Base-by-base conservation (phyloP, 35 echinoderm and acorn worm species). In the Apostichopus californicus region DNA sequence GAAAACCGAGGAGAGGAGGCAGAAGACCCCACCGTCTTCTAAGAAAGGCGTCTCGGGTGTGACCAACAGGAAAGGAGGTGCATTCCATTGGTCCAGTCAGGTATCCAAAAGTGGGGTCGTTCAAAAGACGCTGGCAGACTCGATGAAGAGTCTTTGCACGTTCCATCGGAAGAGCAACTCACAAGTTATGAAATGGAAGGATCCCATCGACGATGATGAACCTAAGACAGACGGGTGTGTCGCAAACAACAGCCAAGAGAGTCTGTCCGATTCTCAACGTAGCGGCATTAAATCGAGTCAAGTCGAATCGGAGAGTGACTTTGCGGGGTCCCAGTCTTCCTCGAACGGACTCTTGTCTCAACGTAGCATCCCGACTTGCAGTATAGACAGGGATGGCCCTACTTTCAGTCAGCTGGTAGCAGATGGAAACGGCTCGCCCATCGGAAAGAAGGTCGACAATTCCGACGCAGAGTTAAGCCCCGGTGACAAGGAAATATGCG, bases 381-480 rank as follows among this genome's bases (percentile, higher is more conserved):
- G 86, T n/a, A 63, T 89, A 7, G 86, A 89, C 86, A 68, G 46
- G 63, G 86, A 89, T 89, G 86, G 86, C 34, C 86, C 86, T 9
- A 89, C 61, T 2, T 89, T 89, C 24, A 89, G 86, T 21, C 86
- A 89, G 17, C 28, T 89, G 4, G 57, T 68, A 18, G 52, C 9
- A 22, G 12, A 73, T 68, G 61, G 26, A 6, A 7, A 66, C 5
- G 64, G 0, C 12, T 65, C 28, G 21, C 25, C 86, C 1, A 1
- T 8, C 34, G 14, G 4, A 5, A 46, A 18, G 4, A 72, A 28
- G n/a, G 2, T 65, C 54, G 5, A 73, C 21, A 46, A 89, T 60
- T 55, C 63, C 52, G 46, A 26, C 12, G 20, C 13, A 9, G 22
- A 25, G 18, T 55, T 82, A 24, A 89, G 24, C 52, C 61, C 86